Evolutionary conservation across 2,888 invertebrate genomes (phyloP).

Genomic region (Acrobasis suavella): DNA sequence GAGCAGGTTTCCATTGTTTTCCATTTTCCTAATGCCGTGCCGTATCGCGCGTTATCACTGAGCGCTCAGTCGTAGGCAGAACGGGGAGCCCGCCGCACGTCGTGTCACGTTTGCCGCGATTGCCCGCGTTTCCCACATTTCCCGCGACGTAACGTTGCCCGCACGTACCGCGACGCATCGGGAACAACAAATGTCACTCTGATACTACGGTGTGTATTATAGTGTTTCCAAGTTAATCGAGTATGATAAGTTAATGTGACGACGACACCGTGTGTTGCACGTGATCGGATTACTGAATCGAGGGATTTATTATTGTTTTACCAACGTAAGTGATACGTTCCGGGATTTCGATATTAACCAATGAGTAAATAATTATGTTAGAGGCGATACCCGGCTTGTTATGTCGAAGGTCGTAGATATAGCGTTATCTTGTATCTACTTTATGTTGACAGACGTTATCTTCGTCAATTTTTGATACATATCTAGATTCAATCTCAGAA

Average conservation of each 20-base stretch:
- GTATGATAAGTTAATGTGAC: conserved; percentile 69
- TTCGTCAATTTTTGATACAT: conserved; percentile 26
- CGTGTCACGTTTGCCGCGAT: conserved; percentile 37
- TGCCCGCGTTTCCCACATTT: conserved; percentile 60
- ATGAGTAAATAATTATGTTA: conserved; percentile 52
- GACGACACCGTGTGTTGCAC: conserved; percentile 58
- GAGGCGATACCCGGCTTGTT: conserved; percentile 43
- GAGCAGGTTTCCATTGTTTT: conserved; percentile 68
- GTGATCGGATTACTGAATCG: conserved; percentile 71
- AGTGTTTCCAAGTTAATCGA: conserved; percentile 52
- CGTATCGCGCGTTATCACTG: conserved; percentile 67
- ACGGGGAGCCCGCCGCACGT: conserved; percentile 61
- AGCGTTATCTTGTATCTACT: conserved; percentile 57
- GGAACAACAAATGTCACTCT: conserved; percentile 63
- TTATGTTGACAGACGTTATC: conserved; percentile 41
- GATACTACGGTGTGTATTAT: conserved; percentile 68
- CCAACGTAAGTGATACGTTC: conserved; percentile 63
- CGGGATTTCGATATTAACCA: conserved; percentile 44
- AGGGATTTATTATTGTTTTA: conserved; percentile 65
- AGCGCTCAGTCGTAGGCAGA: conserved; percentile 62
- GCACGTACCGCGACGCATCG: conserved; percentile 38
- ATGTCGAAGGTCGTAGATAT: conserved; percentile 60
- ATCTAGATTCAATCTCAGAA: not conserved
- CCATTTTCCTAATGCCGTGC: conserved; percentile 63
- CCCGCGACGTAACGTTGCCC: conserved; percentile 50